Conservation (phyloP, 2,797 vertebrate genomes). For the Natrix natrix region DNA sequence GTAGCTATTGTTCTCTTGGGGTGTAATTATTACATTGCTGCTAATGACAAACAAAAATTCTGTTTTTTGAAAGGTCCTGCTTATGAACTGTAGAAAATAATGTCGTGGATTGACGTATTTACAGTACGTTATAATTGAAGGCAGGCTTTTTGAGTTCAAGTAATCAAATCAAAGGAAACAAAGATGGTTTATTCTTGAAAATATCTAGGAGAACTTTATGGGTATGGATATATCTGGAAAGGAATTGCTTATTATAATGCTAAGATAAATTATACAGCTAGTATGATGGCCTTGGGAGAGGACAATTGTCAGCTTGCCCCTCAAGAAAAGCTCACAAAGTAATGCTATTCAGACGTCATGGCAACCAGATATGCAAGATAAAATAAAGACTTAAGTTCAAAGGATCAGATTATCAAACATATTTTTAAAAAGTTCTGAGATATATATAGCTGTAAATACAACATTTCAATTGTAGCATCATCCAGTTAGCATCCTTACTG, state of each 20-base stretch:
- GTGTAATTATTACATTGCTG: neutral
- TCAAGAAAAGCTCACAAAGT: slow-evolving; percentile 18
- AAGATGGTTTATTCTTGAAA: neutral
- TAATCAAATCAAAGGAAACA: neutral
- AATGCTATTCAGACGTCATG: slow-evolving; percentile 45
- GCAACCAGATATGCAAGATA: slow-evolving; percentile 42
- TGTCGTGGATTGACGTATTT: slow-evolving; percentile 5
- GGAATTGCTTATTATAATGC: slow-evolving; percentile 27
- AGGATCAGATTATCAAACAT: slow-evolving; percentile 34
- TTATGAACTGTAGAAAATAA: slow-evolving; percentile 32
- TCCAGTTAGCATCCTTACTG: neutral
- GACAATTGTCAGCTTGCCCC: slow-evolving; percentile 33
- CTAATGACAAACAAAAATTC: neutral
- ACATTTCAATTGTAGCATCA: slow-evolving; percentile 7
- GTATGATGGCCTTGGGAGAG: slow-evolving; percentile 35
- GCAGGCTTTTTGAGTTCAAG: slow-evolving; percentile 8
- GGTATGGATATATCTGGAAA: slow-evolving; percentile 25
- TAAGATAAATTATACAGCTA: slow-evolving; percentile 17
- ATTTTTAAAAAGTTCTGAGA: slow-evolving; percentile 23
- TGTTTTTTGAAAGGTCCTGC: slow-evolving; percentile 9
- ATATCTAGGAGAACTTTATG: slow-evolving; percentile 25
- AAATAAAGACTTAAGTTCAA: slow-evolving; percentile 42
- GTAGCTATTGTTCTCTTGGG: neutral
- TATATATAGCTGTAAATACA: neutral
- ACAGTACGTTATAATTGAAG: slow-evolving; percentile 3